These are phyloP conservation scores for Sorex araneus DNA, from an alignment of 2,113 vertebrate genomes.

Conservation along the genomic window DNA sequence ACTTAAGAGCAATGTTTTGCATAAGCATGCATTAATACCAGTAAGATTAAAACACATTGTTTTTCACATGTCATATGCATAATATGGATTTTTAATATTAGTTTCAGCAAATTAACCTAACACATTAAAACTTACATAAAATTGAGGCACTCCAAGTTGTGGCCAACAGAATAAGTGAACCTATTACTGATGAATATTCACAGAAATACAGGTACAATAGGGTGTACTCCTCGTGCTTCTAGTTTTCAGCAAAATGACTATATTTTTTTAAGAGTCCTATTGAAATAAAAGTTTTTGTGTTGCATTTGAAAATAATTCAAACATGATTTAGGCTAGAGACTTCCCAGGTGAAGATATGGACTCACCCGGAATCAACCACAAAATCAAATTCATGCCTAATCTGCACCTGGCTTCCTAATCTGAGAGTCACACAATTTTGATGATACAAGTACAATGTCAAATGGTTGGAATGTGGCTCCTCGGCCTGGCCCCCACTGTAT, in stretches of 20 bases:
- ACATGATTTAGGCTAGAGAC: background rate
- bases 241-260: background rate
- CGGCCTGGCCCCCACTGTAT: too few relatives aligned
- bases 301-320: background rate
- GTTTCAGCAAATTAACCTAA: background rate
- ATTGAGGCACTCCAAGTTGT: background rate
- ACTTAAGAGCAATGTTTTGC: background rate
- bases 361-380: too few relatives aligned
- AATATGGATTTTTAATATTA: slow-evolving; percentile 22
- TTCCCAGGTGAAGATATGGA: background rate
- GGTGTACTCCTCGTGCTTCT: too few relatives aligned
- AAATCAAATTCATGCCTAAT: too few relatives aligned
- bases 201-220: too few relatives aligned
- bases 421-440: too few relatives aligned
- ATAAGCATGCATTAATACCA: background rate
- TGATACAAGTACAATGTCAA: too few relatives aligned
- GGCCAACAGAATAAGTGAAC: background rate
- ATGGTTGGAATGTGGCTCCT: too few relatives aligned
- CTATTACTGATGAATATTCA: background rate
- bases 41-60: background rate
- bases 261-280: background rate
- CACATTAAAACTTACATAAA: background rate
- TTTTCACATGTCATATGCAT: slow-evolving; percentile 35
- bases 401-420: too few relatives aligned
- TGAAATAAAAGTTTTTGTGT: too few relatives aligned